Base-by-base conservation (phyloP, 2,797 vertebrate species). In the Falco novaeseelandiae region DNA sequence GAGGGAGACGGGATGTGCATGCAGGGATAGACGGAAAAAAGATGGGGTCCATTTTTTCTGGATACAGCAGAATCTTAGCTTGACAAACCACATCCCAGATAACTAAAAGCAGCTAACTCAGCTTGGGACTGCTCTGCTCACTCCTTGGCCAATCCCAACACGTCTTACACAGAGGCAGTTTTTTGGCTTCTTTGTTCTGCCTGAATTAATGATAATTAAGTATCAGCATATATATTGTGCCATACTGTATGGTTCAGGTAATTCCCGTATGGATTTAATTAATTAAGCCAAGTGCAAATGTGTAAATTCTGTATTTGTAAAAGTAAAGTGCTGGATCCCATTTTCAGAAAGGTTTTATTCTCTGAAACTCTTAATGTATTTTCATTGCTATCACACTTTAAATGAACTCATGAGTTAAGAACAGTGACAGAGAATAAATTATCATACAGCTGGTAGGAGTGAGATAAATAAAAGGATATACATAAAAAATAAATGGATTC, bases 371-470 rank as follows among this genome's bases (percentile, higher is more conserved):
- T 82, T 96, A 93, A 96, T 96, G 51, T 65, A 90, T 87, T 95
- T 92, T 72, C 73, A 81, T 55, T 88, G 90, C 80, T 96, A 93
- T 94, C 89, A 27, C 94, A 82, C 91, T 94, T 96, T 83, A 90
- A 96, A 89, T 94, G 90, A 95, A 97, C 95, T 94, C 89, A 51
- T 77, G 90, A 97, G 93, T 96, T 96, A 96, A 95, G 88, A 96
- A 93, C 70, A 96, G 91, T 94, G 94, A 93, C 96, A 94, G 92
- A 96, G 97, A 94, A 97, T 96, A 96, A 97, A 97, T 97, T 97
- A 95, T 89, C 87, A 81, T 95, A 90, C 89, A 87, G 95, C 94
- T 94, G 80, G 86, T 93, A 94, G 85, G 89, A 97, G 62, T n/a
- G 90, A 92, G 87, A 96, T 96, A 96, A 97, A 97, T 96, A 93